Conservation (phyloP, 2,888 invertebrate species). For the Melikaiella ostensackeni region DNA sequence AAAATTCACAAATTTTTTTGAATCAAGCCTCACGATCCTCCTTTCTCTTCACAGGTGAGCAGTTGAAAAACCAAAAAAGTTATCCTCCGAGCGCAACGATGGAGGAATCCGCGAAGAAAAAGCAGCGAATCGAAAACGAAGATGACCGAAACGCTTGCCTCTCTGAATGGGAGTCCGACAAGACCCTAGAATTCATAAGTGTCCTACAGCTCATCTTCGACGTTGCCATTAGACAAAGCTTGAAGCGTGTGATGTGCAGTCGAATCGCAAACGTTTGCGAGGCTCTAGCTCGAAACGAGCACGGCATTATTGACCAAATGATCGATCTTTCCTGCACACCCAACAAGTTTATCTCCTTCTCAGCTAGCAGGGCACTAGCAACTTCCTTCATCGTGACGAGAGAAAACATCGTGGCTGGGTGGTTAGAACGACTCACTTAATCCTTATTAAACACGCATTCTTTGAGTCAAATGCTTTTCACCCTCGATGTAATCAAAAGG, state of each 20-base stretch:
- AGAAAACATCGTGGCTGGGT: constrained; percentile 88
- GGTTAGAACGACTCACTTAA: constrained; percentile 88
- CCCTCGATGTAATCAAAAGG: constrained; percentile 90
- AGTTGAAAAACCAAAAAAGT: constrained; percentile 49
- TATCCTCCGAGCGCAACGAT: constrained; percentile 81
- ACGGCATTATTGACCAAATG: constrained; percentile 90
- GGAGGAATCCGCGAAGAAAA: constrained; percentile 92
- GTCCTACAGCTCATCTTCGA: constrained; percentile 91
- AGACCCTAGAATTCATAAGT: constrained; percentile 88
- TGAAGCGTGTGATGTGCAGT: constrained; percentile 89
- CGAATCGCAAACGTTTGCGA: constrained; percentile 89
- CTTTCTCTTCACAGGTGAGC: neutral
- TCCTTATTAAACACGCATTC: constrained; percentile 81
- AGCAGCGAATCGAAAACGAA: constrained; percentile 84
- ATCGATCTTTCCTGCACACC: constrained; percentile 88
- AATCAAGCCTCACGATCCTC: neutral
- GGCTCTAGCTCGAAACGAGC: constrained; percentile 87
- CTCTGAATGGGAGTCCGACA: constrained; percentile 83
- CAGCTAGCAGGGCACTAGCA: constrained; percentile 88
- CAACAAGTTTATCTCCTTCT: constrained; percentile 89
- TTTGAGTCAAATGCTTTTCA: constrained; percentile 87
- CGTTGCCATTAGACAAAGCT: constrained; percentile 90
- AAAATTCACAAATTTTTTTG: neutral
- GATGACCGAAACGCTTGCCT: constrained; percentile 80
- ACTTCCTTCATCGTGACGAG: constrained; percentile 91